A percentile compares a stretch with the other conserved stretches of the same genome.
Evolutionary conservation across 2,113 vertebrate species (phyloP).

Genomic region (Sakesphorus luctuosus): DNA sequence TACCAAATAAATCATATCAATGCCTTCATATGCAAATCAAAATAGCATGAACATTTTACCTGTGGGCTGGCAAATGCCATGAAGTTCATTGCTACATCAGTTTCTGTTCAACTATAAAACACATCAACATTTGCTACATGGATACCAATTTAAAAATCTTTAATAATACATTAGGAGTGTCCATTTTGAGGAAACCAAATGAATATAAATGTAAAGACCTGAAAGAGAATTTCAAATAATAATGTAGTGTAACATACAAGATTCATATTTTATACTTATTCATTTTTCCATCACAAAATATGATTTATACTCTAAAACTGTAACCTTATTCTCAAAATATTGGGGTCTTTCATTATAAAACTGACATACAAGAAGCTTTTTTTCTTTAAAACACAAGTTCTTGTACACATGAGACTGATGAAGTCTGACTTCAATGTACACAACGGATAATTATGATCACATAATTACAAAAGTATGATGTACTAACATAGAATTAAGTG

Average conservation of each 20-base stretch:
- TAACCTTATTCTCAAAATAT: conserved; percentile 7
- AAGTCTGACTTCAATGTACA: neutral
- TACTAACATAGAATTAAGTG: neutral
- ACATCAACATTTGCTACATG: conserved; percentile 19
- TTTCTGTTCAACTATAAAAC: conserved; percentile 29
- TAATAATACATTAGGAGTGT: conserved; percentile 47
- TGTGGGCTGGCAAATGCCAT: neutral
- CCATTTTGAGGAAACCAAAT: conserved; percentile 8
- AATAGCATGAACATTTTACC: neutral
- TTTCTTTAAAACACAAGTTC: neutral
- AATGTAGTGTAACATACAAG: neutral
- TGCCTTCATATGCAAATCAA: neutral
- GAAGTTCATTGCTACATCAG: neutral
- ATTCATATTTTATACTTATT: conserved; percentile 20
- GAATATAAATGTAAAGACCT: conserved; percentile 36
- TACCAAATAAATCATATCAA: neutral
- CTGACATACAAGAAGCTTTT: neutral
- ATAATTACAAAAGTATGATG: neutral
- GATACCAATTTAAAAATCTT: conserved; percentile 43
- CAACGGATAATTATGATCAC: neutral
- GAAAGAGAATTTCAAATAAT: conserved; percentile 47
- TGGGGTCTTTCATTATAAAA: neutral
- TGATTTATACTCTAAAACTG: neutral
- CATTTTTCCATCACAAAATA: neutral
- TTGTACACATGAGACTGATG: neutral